phyloP scores from a whole-genome alignment of 2,888 invertebrate genomes.

The Mylabris sibirica region DNA sequence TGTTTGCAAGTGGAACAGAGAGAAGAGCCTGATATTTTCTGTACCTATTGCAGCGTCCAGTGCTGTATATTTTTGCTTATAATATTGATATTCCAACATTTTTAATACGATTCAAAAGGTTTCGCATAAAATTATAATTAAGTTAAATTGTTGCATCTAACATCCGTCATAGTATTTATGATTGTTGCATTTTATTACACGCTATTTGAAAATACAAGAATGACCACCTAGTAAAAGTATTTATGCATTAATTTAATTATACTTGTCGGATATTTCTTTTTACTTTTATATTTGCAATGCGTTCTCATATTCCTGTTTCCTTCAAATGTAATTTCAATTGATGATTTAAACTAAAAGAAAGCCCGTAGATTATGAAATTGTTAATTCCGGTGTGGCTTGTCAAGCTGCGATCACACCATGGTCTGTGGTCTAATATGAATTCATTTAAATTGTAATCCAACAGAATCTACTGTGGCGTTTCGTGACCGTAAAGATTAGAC shows the following conservation, averaged over 20 bases:
- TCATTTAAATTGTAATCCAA: slow-evolving; percentile 48
- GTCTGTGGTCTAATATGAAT: slow-evolving; percentile 49
- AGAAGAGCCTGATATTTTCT: too few relatives aligned
- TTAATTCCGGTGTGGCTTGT: slow-evolving; percentile 33
- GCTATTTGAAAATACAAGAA: neutral
- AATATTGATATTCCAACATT: neutral
- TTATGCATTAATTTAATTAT: neutral
- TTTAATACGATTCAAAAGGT: neutral
- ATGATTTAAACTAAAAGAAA: too few relatives aligned
- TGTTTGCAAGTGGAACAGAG: too few relatives aligned
- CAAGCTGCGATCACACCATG: slow-evolving; percentile 47
- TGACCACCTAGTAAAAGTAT: neutral
- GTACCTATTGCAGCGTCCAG: too few relatives aligned
- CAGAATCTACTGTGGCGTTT: slow-evolving; percentile 31
- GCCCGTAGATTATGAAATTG: too few relatives aligned
- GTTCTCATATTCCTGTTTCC: too few relatives aligned
- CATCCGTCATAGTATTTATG: neutral
- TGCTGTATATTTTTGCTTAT: too few relatives aligned
- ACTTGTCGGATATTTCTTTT: neutral
- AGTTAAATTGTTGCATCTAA: neutral
- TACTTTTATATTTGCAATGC: too few relatives aligned
- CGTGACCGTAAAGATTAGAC: slow-evolving; percentile 46
- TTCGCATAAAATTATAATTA: slow-evolving; percentile 10
- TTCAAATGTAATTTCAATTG: neutral
- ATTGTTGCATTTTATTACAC: slow-evolving; percentile 2